phyloP scores from a whole-genome alignment of 2,888 invertebrate species.

The Sminthurinus aureus region DNA sequence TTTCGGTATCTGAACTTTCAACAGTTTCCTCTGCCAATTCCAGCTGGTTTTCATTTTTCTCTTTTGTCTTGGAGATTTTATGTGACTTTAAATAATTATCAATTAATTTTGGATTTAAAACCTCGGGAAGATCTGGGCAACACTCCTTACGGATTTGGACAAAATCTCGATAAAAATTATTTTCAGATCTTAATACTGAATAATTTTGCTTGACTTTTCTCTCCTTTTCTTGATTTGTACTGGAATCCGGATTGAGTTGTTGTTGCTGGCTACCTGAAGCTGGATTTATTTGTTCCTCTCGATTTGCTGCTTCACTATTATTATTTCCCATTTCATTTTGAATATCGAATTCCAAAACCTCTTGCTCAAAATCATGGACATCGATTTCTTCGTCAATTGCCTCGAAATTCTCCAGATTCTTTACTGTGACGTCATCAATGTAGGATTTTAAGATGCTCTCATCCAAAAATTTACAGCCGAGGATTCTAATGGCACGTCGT shows the following conservation, averaged over 20 bases:
- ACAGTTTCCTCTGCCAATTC: no score
- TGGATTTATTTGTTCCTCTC: not conserved
- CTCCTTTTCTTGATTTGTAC: not conserved
- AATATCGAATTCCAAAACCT: no score
- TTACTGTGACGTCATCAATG: not conserved
- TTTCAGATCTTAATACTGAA: not conserved
- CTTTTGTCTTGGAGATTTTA: not conserved
- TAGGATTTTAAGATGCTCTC: not conserved
- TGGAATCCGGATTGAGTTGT: not conserved
- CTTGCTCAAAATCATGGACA: not conserved
- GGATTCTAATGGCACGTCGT: not conserved
- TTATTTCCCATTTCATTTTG: no score
- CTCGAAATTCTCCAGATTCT: not conserved
- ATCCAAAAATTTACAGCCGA: not conserved
- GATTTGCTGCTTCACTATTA: no score
- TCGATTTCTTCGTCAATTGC: not conserved
- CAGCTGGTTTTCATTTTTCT: not conserved
- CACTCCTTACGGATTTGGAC: not conserved
- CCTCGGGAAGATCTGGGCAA: not conserved
- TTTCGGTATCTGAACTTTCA: not conserved
- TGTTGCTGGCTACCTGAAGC: not conserved
- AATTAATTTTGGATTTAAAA: not conserved
- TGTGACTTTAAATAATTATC: not conserved
- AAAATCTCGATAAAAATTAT: not conserved
- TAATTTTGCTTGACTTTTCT: no score